Evolutionary conservation across 2,888 invertebrate genomes (phyloP).

Genomic region (Chalcosyrphus nemorum): DNA sequence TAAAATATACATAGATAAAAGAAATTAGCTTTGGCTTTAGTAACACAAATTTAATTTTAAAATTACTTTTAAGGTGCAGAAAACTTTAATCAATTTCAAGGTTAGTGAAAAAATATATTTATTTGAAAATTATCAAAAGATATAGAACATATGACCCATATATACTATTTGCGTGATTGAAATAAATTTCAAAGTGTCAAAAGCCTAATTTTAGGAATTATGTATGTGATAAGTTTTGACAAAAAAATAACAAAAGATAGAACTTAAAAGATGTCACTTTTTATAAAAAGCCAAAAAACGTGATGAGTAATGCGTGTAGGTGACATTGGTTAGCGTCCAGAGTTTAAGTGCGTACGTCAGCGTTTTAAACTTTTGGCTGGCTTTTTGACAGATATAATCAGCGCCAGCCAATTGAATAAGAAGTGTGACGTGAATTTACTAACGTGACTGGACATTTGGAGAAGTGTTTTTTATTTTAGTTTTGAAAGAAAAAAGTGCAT

Average conservation of each 20-base stretch:
- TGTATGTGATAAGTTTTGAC: too few relatives aligned
- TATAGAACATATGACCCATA: too few relatives aligned
- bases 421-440: not conserved
- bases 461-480: too few relatives aligned
- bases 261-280: not conserved
- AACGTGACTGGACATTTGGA: not conserved
- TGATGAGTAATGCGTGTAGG: not conserved
- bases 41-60: constrained; percentile 9
- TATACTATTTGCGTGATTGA: too few relatives aligned
- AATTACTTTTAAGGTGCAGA: not conserved
- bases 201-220: not conserved
- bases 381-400: not conserved
- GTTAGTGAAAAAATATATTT: too few relatives aligned
- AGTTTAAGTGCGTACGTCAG: constrained; percentile 2
- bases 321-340: not conserved
- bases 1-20: not conserved
- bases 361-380: not conserved
- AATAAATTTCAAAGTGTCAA: too few relatives aligned
- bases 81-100: too few relatives aligned
- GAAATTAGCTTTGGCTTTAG: not conserved
- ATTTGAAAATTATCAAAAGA: too few relatives aligned
- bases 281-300: not conserved
- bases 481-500: too few relatives aligned
- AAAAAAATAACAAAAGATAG: too few relatives aligned
- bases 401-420: not conserved